These are phyloP conservation scores for Petroica traversi DNA, from an alignment of 2,113 vertebrate genomes.

Conservation along the genomic window DNA sequence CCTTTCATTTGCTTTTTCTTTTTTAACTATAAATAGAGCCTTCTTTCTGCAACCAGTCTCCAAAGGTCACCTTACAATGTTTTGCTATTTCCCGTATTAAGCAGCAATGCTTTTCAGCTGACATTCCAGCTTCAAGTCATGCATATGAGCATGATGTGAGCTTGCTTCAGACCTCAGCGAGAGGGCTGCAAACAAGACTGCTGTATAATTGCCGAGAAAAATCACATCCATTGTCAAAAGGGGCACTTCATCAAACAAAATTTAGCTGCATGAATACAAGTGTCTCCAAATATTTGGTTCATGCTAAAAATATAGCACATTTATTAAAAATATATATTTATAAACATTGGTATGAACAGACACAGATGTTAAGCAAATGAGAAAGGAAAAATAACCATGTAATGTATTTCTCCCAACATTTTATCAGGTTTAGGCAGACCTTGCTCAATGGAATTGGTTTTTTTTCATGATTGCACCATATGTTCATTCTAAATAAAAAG, in stretches of 20 bases:
- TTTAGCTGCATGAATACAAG: slow-evolving; percentile 50
- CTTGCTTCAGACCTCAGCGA: slow-evolving; percentile 35
- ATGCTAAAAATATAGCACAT: slow-evolving; percentile 86
- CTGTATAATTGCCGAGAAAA: slow-evolving; percentile 1
- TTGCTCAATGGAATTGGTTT: slow-evolving; percentile 11
- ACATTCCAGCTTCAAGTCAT: slow-evolving; percentile 66
- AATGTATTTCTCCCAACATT: slow-evolving; percentile 56
- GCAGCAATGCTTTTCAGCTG: slow-evolving; percentile 62
- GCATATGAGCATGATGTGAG: slow-evolving; percentile 56
- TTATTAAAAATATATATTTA: slow-evolving; percentile 86
- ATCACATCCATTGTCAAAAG: slow-evolving; percentile 15
- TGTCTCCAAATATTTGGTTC: slow-evolving; percentile 73
- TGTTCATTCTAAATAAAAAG: slow-evolving; percentile 36
- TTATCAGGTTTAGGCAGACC: slow-evolving; percentile 54
- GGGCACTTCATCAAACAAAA: slow-evolving; percentile 51
- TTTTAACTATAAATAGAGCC: slow-evolving; percentile 28
- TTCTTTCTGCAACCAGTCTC: slow-evolving; percentile 31
- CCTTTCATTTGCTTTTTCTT: not conserved
- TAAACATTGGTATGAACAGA: slow-evolving; percentile 78
- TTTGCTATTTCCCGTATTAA: slow-evolving; percentile 52
- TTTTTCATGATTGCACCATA: slow-evolving; percentile 22
- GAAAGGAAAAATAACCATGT: slow-evolving; percentile 60
- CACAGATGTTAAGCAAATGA: slow-evolving; percentile 67
- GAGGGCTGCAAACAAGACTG: slow-evolving; percentile 44
- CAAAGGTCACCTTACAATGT: slow-evolving; percentile 61